A percentile compares a stretch with the other conserved stretches of the same genome.
phyloP scores from a whole-genome alignment of 2,797 vertebrate genomes.

The Malacoctenus gilli region DNA sequence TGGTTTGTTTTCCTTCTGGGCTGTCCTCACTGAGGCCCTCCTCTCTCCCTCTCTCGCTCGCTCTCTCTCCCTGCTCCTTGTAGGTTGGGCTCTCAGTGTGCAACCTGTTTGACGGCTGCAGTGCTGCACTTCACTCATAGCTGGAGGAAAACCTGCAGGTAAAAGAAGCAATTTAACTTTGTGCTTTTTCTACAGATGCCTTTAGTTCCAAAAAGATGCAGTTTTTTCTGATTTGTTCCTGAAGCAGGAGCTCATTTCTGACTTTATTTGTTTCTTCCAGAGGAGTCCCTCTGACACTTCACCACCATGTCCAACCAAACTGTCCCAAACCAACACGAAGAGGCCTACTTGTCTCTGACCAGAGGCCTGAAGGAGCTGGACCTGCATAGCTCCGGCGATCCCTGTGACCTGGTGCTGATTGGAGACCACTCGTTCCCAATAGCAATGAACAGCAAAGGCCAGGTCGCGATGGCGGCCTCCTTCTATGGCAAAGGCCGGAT shows the following conservation, averaged over 20 bases:
- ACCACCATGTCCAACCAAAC: constrained; percentile 53
- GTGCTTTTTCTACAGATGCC: no score
- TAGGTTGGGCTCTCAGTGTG: background rate
- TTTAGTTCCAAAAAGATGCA: background rate
- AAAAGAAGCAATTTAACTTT: background rate
- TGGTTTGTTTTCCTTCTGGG: background rate
- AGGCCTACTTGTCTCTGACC: constrained; percentile 73
- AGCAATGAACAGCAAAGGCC: constrained; percentile 71
- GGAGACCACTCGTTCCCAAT: constrained; percentile 84
- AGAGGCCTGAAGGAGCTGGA: constrained; percentile 76
- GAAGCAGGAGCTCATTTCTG: no score
- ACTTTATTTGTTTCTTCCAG: background rate
- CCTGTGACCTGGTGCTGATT: constrained; percentile 80
- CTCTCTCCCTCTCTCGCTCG: background rate
- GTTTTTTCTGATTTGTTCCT: no score
- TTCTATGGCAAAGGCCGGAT: constrained; percentile 81
- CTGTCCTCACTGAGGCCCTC: background rate
- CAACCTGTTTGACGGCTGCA: background rate
- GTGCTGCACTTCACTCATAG: background rate
- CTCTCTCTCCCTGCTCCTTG: background rate
- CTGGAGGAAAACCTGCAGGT: constrained; percentile 21
- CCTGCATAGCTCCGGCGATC: constrained; percentile 41
- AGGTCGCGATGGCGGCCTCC: constrained; percentile 85
- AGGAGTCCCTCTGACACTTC: constrained; percentile 2
- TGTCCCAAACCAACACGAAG: constrained; percentile 12